Evolutionary conservation across 2,797 vertebrate species (phyloP), one percentile per base, ranked within the genome.

Genomic region (Anguilla pacifica): DNA sequence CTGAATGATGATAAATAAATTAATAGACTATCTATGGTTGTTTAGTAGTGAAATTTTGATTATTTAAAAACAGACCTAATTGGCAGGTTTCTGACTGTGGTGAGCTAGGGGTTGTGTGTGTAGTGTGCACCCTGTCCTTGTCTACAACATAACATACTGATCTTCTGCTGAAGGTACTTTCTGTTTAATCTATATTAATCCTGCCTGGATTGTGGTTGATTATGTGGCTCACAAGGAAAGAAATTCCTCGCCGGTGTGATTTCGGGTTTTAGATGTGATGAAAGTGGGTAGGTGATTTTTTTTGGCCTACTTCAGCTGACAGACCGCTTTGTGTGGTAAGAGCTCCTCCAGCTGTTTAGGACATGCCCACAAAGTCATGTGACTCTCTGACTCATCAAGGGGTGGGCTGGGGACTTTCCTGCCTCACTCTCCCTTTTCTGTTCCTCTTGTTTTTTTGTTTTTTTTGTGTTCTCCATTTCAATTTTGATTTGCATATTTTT

Each of bases 341-440:
- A 70, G 64, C 28, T 39, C 28, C 25, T 84, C 31, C 43, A 39
- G 67, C 49, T 74, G 87, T 49, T 74, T 28, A 87, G 61, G 4
- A 67, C 31, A 83, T 46, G 70, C 87, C 55, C 74, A 35, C 72
- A 77, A 43, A 17, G 55, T 61, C 46, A 53, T 31, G 70, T 77
- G 43, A 61, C 86, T n/a, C 10, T 49, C 6, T 53, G 57, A 64
- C 39, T 77, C 72, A 64, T n/a, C n/a, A 19, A 64, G 51, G 55
- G 72, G 31, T 39, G 53, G 31, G 59, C 59, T 55, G 57, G 84
- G 84, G 59, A 85, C 57, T 64, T 85, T 67, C 74, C 17, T 64
- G 81, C 43, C 72, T n/a, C 70, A 35, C 57, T 31, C 72, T 53
- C 83, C 77, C 53, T 39, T 70, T 28, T 70, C 25, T 70, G 53